Conservation (phyloP, 2,797 vertebrate genomes). For the Lithobates pipiens region DNA sequence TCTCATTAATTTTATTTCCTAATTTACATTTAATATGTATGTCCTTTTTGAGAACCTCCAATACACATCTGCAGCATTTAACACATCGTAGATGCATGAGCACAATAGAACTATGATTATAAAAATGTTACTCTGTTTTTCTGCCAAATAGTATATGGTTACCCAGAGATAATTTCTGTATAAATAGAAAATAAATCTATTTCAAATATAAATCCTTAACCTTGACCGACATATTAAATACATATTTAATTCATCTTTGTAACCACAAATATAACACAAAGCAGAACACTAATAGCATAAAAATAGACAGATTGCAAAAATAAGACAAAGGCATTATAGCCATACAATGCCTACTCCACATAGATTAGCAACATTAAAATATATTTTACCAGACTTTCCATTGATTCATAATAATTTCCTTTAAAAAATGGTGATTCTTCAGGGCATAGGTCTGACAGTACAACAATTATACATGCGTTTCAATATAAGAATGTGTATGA, state of each 20-base stretch:
- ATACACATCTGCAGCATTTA: constrained; percentile 71
- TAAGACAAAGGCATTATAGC: constrained; percentile 71
- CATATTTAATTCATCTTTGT: constrained; percentile 64
- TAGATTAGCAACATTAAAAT: constrained; percentile 76
- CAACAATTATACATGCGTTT: constrained; percentile 91
- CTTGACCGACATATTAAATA: constrained; percentile 45
- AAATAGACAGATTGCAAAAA: constrained; percentile 80
- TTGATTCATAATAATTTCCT: constrained; percentile 56
- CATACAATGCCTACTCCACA: constrained; percentile 72
- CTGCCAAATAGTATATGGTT: constrained; percentile 73
- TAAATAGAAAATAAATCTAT: constrained; percentile 48
- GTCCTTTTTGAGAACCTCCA: constrained; percentile 67
- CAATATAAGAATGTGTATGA: constrained; percentile 96
- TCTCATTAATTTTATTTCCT: constrained; percentile 70
- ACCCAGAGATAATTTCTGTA: constrained; percentile 45
- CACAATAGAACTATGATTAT: constrained; percentile 76
- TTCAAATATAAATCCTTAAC: constrained; percentile 51
- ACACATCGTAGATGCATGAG: constrained; percentile 75
- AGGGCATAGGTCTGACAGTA: constrained; percentile 57
- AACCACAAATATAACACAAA: constrained; percentile 77
- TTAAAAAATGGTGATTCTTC: constrained; percentile 69
- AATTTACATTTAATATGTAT: constrained; percentile 63
- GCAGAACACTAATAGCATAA: constrained; percentile 72
- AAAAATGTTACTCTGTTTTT: constrained; percentile 70
- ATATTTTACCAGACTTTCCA: constrained; percentile 73